Percentiles rank a stretch among this genome's conserved stretches.
phyloP scores from a whole-genome alignment of 2,797 vertebrate genomes.

The Octomys mimax region DNA sequence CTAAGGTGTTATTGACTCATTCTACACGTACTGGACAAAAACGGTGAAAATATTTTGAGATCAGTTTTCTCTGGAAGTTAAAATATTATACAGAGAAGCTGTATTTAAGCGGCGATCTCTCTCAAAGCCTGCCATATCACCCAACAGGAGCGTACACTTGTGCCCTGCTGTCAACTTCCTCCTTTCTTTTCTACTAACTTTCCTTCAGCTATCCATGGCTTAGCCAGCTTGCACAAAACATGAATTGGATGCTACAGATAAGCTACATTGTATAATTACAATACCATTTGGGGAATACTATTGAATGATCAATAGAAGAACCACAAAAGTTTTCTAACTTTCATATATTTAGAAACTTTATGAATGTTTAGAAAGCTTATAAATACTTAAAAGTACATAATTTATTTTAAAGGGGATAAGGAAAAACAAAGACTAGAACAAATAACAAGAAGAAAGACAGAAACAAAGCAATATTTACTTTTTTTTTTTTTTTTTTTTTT shows the following conservation, averaged over 20 bases:
- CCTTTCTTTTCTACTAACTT: constrained; percentile 10
- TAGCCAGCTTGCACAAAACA: not conserved
- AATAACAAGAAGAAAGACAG: no score
- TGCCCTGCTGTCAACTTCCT: not conserved
- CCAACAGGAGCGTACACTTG: constrained; percentile 28
- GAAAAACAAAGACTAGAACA: no score
- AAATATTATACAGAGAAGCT: not conserved
- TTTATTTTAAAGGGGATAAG: no score
- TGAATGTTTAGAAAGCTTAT: not conserved
- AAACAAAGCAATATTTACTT: no score
- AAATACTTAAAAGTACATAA: not conserved
- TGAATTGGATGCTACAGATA: not conserved
- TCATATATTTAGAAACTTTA: not conserved
- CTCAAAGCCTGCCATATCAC: not conserved
- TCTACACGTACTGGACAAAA: not conserved
- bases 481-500: no score
- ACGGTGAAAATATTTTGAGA: constrained; percentile 14
- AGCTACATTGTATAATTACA: constrained; percentile 17
- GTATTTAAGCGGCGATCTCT: not conserved
- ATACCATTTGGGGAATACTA: constrained; percentile 50
- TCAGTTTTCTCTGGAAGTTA: constrained; percentile 24
- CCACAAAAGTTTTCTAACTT: not conserved
- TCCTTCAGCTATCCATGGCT: constrained; percentile 26
- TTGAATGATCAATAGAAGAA: constrained; percentile 62
- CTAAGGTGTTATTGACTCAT: not conserved